Base-by-base conservation (phyloP, 2,113 vertebrate genomes). In the Tursiops truncatus region DNA sequence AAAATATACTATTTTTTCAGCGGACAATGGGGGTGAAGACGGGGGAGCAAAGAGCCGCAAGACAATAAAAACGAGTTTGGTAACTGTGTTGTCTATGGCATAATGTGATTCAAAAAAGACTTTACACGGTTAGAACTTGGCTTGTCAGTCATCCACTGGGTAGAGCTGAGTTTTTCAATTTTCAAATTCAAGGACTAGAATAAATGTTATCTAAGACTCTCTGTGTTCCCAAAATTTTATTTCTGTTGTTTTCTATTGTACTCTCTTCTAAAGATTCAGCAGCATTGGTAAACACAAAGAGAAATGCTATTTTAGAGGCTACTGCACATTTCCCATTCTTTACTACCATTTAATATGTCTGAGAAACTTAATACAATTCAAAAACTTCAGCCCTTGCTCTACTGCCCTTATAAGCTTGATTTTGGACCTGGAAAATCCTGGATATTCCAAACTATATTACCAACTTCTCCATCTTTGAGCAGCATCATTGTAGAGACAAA, bases 231-330 rank as follows among this genome's bases (percentile, higher is more conserved):
- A 53, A 88, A 71, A 44, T 36, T 79, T 70, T 41, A 86, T 31
- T 77, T 83, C 74, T 82, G 77, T 20, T 89, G 17, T 87, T 87
- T 94, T 71, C 73, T 56, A 68, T 38, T 87, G 31, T 36, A 58
- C 25, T 82, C 23, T 77, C 26, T 88, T 81, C 65, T 28, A 63
- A 80, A 68, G 28, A 84, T 38, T 94, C 47, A 58, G 26, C 23
- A 90, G 38, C 36, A 79, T 0, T 81, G 70, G 58, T 41, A 80
- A 81, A 50, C 84, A 76, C 31, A 84, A 77, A 94, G 1, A 95
- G 23, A 86, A 87, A 85, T 31, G 63, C 31, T 91, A 71, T 80
- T 96, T 91, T 82, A 77, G 31, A 93, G 47, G 47, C 53, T 56
- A 67, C 5, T n/a, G 9, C 2, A 53, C 95, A 81, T 47, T 60